Evolutionary conservation across 1,140 invertebrate genomes (phyloP), one percentile per base, ranked within the genome.

Genomic region (Drosophila truncata): DNA sequence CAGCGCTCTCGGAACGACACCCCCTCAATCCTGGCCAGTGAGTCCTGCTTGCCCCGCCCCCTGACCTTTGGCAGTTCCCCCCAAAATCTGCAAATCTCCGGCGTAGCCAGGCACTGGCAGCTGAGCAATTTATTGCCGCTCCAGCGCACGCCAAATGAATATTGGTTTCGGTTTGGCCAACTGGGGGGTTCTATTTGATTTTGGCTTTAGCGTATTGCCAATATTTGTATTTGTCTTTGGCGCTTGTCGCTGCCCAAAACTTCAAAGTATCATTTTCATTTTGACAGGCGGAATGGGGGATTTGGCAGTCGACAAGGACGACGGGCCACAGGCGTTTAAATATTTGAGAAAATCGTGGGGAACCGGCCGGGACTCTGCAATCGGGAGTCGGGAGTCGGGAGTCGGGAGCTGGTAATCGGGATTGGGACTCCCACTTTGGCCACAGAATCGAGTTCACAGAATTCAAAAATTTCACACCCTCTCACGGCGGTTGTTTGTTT

Each of bases 171-270:
- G 64, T 78, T 70, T 78, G 75, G 66, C 76, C 76, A 64, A 76
- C 71, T 59, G 60, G 73, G 73, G 61, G 61, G 23, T 58, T 72
- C 84, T 88, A 88, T 86, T 86, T 82, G 83, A 86, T 87, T 87
- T 87, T 82, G 80, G 83, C 80, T 78, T 87, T 78, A 80, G 71
- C 71, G 80, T 83, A 87, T 90, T 83, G 85, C 85, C 84, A 88
- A 88, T 88, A 88, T 88, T 88, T 88, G 84, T 87, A 76, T 77
- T 87, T 80, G 84, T 73, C 57, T 86, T 87, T 73, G 83, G 66
- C 70, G 60, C 55, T 70, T 79, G 80, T 79, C 80, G 75, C 54
- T 64, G 67, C 50, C 72, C 69, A 35, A 69, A 84, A 79, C 77
- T 78, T 80, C 63, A 87, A 80, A 88, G 84, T 71, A 90, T 78